These are phyloP conservation scores for Calyptommatus sinebrachiatus DNA, from an alignment of 2,113 vertebrate genomes.

Conservation along the genomic window DNA sequence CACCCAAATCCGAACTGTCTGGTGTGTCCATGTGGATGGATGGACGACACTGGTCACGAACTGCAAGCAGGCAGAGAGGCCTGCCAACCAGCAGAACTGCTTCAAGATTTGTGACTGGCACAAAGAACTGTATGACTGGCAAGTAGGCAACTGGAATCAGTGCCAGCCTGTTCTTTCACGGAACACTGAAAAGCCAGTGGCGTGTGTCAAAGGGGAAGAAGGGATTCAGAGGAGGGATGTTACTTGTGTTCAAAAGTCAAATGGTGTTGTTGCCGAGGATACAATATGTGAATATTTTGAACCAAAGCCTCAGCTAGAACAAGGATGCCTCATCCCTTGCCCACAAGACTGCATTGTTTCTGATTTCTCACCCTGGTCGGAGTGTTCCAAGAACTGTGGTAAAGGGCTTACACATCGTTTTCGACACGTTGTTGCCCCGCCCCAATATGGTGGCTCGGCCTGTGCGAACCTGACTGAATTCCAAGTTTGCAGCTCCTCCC, in stretches of 20 bases:
- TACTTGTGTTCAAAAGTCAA: conserved; percentile 82
- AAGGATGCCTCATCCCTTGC: conserved; percentile 94
- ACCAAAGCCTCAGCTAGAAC: conserved; percentile 89
- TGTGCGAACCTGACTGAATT: conserved; percentile 95
- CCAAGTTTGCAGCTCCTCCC: conserved; percentile 81
- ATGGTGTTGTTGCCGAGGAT: conserved; percentile 79
- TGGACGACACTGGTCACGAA: conserved; percentile 94
- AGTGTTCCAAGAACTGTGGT: conserved; percentile 91
- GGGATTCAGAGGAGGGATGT: conserved; percentile 91
- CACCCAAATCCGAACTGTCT: conserved; percentile 91
- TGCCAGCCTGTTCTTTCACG: conserved; percentile 83
- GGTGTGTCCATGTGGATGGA: conserved; percentile 94
- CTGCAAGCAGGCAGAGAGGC: conserved; percentile 83
- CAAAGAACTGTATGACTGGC: conserved; percentile 93
- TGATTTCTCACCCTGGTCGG: conserved; percentile 88
- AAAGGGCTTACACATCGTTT: conserved; percentile 86
- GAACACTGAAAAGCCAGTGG: conserved; percentile 70
- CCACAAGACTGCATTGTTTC: conserved; percentile 90
- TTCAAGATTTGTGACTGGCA: conserved; percentile 97
- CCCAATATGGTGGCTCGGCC: conserved; percentile 81
- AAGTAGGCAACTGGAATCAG: conserved; percentile 84
- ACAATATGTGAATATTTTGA: conserved; percentile 96
- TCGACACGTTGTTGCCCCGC: conserved; percentile 84
- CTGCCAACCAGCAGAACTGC: conserved; percentile 90
- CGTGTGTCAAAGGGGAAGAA: conserved; percentile 85